These are phyloP conservation scores for Corvus hawaiiensis DNA, from an alignment of 2,113 vertebrate species.

Conservation along the genomic window DNA sequence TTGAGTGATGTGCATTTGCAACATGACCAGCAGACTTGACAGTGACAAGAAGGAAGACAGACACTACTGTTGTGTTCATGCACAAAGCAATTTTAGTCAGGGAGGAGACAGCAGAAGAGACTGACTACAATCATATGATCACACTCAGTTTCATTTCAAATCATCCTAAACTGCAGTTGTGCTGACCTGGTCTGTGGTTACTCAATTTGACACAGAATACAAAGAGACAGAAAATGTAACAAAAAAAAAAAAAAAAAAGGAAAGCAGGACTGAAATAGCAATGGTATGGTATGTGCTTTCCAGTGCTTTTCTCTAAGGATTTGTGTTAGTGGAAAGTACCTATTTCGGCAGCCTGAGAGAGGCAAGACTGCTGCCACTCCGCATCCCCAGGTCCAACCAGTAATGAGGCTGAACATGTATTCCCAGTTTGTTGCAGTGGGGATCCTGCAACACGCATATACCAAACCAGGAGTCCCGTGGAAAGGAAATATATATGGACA, in stretches of 20 bases:
- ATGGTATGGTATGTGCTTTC: neutral
- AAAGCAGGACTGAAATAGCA: neutral
- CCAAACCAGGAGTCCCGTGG: too few relatives aligned
- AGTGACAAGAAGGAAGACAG: slow-evolving; percentile 5
- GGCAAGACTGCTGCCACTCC: neutral
- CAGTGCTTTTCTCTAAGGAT: neutral
- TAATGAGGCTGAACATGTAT: neutral
- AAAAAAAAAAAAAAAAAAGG: neutral
- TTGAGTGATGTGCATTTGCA: neutral
- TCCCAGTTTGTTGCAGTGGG: too few relatives aligned
- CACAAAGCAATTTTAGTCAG: slow-evolving; percentile 24
- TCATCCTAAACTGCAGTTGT: slow-evolving; percentile 5
- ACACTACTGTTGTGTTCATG: neutral
- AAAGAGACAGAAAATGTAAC: neutral
- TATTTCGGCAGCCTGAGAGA: neutral
- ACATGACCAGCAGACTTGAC: neutral
- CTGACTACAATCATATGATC: neutral
- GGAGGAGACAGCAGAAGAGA: neutral
- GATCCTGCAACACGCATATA: too few relatives aligned
- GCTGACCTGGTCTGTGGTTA: neutral
- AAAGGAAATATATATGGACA: too few relatives aligned
- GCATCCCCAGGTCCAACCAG: neutral
- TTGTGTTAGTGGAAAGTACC: neutral
- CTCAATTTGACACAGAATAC: neutral
- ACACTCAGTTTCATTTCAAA: neutral